A percentile compares a stretch with the other conserved stretches of the same genome.
Conservation (phyloP, 1,140 invertebrate species). For the Mamestra configurata region DNA sequence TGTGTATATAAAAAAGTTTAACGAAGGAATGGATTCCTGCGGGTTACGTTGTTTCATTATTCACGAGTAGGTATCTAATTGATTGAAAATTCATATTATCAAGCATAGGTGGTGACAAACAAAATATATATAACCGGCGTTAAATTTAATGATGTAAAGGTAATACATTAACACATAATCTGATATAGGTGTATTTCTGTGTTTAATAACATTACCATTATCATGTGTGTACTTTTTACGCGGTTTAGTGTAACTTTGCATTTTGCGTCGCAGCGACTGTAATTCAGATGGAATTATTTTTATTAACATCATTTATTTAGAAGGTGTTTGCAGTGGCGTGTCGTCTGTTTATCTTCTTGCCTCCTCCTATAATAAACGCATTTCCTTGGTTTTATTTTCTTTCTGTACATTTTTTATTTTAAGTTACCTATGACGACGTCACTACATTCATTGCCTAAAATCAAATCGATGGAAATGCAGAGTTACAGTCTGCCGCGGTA, state of each 20-base stretch:
- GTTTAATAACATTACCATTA: slow-evolving; percentile 38
- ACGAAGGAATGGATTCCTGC: too few species aligned
- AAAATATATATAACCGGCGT: slow-evolving; percentile 4
- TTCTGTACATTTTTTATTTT: background rate
- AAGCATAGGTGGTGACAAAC: slow-evolving; percentile 8
- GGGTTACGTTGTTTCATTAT: background rate
- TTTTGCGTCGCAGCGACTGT: slow-evolving; percentile 36
- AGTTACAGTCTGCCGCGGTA: slow-evolving; percentile 26
- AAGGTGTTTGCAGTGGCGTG: slow-evolving; percentile 38
- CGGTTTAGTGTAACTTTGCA: slow-evolving; percentile 40
- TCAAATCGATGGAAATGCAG: slow-evolving; percentile 3
- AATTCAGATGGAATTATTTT: slow-evolving; percentile 15
- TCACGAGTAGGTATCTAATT: background rate
- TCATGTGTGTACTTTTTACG: slow-evolving; percentile 36
- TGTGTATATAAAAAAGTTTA: background rate
- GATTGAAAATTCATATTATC: background rate
- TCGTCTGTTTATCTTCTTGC: slow-evolving; percentile 8
- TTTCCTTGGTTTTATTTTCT: background rate
- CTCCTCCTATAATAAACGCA: background rate
- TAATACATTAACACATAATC: background rate
- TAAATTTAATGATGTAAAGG: background rate
- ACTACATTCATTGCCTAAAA: slow-evolving; percentile 6
- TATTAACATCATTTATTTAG: background rate
- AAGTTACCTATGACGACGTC: background rate
- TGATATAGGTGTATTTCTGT: slow-evolving; percentile 11